phyloP scores from a whole-genome alignment of 2,888 invertebrate genomes.

The Anoplius nigerrimus region DNA sequence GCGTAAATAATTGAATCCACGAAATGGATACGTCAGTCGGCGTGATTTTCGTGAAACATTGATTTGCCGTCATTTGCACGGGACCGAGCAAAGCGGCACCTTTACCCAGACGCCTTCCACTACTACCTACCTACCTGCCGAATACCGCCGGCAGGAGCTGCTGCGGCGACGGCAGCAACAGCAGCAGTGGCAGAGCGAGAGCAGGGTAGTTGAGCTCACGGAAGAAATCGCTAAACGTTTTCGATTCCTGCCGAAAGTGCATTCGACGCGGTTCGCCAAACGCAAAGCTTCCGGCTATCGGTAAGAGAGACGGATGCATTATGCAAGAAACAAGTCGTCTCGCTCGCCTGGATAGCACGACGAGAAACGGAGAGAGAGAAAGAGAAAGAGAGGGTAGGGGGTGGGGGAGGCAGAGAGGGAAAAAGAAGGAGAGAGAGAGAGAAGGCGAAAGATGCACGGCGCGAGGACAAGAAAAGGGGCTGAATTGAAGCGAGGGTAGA shows the following conservation, averaged over 20 bases:
- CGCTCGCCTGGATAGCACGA: background rate
- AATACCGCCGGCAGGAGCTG: too few relatives aligned
- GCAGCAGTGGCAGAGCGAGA: too few relatives aligned
- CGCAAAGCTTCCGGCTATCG: constrained; percentile 25
- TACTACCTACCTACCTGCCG: too few relatives aligned
- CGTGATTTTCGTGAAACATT: constrained; percentile 54
- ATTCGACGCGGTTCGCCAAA: too few relatives aligned
- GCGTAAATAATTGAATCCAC: constrained; percentile 50
- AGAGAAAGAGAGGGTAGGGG: background rate
- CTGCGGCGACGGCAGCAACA: too few relatives aligned
- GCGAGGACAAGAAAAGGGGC: constrained; percentile 20
- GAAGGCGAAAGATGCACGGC: constrained; percentile 1
- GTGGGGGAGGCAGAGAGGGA: background rate
- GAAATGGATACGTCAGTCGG: constrained; percentile 53
- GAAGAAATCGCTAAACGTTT: constrained; percentile 5
- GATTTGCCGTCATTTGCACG: constrained; percentile 40
- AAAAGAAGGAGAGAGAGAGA: constrained; percentile 11
- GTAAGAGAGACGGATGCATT: constrained; percentile 51
- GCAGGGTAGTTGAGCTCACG: background rate
- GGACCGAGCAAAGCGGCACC: constrained; percentile 24
- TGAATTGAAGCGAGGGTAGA: constrained; percentile 40
- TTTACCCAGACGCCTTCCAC: constrained; percentile 6
- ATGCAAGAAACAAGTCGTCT: constrained; percentile 50
- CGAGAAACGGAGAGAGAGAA: background rate
- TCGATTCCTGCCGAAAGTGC: background rate